A percentile compares a stretch with the other conserved stretches of the same genome.
Evolutionary conservation across 2,113 vertebrate species (phyloP).

Genomic region (Lagopus leucura): DNA sequence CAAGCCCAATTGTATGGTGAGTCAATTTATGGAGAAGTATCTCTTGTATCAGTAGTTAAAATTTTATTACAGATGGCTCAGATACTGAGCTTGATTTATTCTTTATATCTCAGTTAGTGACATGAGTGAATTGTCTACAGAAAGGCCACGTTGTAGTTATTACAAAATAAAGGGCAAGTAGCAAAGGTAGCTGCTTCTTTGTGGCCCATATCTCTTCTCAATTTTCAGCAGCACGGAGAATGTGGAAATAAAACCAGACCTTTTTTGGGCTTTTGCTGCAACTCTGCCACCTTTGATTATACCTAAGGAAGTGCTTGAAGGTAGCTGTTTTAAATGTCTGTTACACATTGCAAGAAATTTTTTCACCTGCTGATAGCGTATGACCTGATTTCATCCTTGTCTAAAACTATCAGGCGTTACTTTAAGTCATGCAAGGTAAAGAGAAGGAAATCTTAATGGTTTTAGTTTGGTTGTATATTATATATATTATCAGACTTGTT

Average conservation of each 20-base stretch:
- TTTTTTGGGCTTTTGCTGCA: not conserved
- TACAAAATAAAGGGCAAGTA: not conserved
- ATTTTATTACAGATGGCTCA: constrained; percentile 40
- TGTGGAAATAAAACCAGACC: not conserved
- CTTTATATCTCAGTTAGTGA: constrained; percentile 21
- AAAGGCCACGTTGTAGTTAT: not conserved
- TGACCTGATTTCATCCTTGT: not conserved
- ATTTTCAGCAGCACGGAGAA: not conserved
- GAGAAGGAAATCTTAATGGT: not conserved
- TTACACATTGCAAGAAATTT: not conserved
- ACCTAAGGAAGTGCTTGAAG: not conserved
- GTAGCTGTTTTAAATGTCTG: not conserved
- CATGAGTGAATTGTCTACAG: constrained; percentile 33
- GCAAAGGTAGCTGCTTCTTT: not conserved
- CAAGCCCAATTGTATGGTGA: not conserved
- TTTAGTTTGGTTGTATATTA: not conserved
- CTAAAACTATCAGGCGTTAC: not conserved
- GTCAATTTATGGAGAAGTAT: constrained; percentile 49
- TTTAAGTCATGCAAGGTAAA: not conserved
- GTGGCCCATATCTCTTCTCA: not conserved
- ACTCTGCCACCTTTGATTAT: not conserved
- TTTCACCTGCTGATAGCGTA: not conserved
- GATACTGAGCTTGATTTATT: constrained; percentile 56
- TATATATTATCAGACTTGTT: not conserved
- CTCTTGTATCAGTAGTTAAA: constrained; percentile 59